These are phyloP conservation scores for Metaphire vulgaris DNA, from an alignment of 1,140 invertebrate genomes.

Conservation along the genomic window DNA sequence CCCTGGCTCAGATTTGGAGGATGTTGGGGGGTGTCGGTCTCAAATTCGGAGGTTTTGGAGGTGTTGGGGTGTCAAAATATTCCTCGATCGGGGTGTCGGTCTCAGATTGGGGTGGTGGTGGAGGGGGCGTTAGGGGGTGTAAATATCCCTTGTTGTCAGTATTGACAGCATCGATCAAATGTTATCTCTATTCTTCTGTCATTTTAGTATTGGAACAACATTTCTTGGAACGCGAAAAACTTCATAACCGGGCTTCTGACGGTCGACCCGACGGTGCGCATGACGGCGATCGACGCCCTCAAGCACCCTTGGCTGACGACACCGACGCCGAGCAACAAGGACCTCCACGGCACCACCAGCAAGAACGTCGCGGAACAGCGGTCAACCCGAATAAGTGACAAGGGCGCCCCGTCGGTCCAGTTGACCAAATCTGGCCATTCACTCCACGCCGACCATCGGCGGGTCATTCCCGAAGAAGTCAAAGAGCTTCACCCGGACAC, in stretches of 20 bases:
- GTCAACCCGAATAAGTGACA: background rate
- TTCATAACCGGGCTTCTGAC: constrained; percentile 55
- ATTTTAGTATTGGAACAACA: constrained; percentile 54
- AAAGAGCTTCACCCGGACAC: constrained; percentile 53
- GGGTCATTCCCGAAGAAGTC: constrained; percentile 55
- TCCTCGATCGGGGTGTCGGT: too few species aligned
- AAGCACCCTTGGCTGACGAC: constrained; percentile 52
- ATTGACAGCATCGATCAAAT: too few species aligned
- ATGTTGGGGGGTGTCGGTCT: too few species aligned
- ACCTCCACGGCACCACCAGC: background rate
- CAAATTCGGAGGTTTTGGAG: too few species aligned
- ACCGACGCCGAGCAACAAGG: constrained; percentile 31
- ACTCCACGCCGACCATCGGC: constrained; percentile 51
- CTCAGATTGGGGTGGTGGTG: too few species aligned
- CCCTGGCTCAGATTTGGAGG: too few species aligned
- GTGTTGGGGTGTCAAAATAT: too few species aligned
- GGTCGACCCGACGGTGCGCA: constrained; percentile 48
- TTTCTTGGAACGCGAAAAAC: constrained; percentile 53
- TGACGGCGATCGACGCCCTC: constrained; percentile 48
- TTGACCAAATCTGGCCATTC: constrained; percentile 53
- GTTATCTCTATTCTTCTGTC: background rate
- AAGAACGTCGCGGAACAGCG: background rate
- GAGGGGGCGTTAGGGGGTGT: too few species aligned
- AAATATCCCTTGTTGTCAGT: too few species aligned
- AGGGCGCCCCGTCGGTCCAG: constrained; percentile 40